These are phyloP conservation scores for Muscina levida DNA, from an alignment of 2,888 invertebrate species.

Conservation along the genomic window DNA sequence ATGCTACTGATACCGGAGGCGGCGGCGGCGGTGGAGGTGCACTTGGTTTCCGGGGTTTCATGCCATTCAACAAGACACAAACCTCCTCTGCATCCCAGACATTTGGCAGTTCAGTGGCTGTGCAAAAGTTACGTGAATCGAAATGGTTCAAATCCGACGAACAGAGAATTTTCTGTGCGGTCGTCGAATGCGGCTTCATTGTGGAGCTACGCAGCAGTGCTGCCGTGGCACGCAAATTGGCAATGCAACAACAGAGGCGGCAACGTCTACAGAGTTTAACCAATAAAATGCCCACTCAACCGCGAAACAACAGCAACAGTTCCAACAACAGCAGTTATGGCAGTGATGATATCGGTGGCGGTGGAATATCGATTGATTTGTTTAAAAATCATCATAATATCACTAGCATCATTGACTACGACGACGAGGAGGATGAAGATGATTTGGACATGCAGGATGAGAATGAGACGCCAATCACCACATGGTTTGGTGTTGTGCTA, in stretches of 20 bases:
- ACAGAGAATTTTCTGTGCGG: conserved; percentile 86
- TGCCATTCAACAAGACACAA: conserved; percentile 77
- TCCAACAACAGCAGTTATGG: conserved; percentile 64
- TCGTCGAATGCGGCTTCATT: conserved; percentile 87
- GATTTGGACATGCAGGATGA: conserved; percentile 75
- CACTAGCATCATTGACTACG: conserved; percentile 28
- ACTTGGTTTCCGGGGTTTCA: conserved; percentile 71
- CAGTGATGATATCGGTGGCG: conserved; percentile 48
- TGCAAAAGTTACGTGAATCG: conserved; percentile 86
- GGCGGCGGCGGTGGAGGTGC: conserved; percentile 65
- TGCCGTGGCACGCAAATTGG: conserved; percentile 62
- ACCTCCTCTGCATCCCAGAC: conserved; percentile 71
- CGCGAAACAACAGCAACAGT: conserved; percentile 54
- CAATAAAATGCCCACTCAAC: conserved; percentile 34
- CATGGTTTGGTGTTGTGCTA: conserved; percentile 85
- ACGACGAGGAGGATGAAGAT: conserved; percentile 62
- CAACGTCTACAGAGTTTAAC: conserved; percentile 47
- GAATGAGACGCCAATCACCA: conserved; percentile 76
- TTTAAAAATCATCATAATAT: conserved; percentile 38
- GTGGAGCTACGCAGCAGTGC: conserved; percentile 83
- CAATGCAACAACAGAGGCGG: conserved; percentile 59
- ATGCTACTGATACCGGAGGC: conserved; percentile 64
- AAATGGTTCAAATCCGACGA: conserved; percentile 88
- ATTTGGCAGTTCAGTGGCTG: conserved; percentile 85
- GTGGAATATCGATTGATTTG: conserved; percentile 36